Base-by-base conservation (phyloP, 2,797 vertebrate genomes). In the Acrocephalus scirpaceus region DNA sequence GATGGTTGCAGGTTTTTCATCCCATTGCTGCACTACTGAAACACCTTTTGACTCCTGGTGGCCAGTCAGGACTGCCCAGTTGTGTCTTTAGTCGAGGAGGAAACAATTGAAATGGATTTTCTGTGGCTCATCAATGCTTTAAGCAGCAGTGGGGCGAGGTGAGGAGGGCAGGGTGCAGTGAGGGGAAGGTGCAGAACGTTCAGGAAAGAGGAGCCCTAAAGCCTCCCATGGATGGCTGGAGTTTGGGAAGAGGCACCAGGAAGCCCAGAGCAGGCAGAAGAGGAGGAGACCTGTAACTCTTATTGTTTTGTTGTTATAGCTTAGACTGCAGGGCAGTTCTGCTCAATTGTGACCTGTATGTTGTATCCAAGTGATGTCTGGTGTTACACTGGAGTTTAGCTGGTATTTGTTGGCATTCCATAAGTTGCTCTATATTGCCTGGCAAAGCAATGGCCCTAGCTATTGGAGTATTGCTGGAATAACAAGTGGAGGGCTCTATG, bases 101-200 rank as follows among this genome's bases (percentile, higher is more conserved):
- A 47, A 75, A 48, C 12, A 6, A 16, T 0, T 26, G 22, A 40
- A 78, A 15, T 30, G 10, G 23, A 34, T 84, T 76, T 86, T 66
- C 16, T n/a, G 36, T 21, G 74, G 48, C 27, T 47, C 47, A 5
- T 20, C 12, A 1, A 5, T 0, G 11, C 30, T 65, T 73, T 34
- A 25, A 30, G 23, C 30, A 82, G 48, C 42, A n/a, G 10, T 0
- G 0, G 36, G 48, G 20, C 1, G 25, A 38, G 70, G 19, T 12
- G 67, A 30, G 62, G 29, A 61, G 47, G 32, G n/a, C 0, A 3
- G 56, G 69, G 57, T 1, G 1, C 30, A 19, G 32, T 18, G 38
- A 47, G 62, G 16, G 32, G 70, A 64, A 58, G 60, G 58, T 3
- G 2, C 0, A 44, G 57, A 47, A 47, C 2, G 0, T 30, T 57